Conservation (phyloP, 2,113 vertebrate genomes). For the Sinocyclocheilus anshuiensis region DNA sequence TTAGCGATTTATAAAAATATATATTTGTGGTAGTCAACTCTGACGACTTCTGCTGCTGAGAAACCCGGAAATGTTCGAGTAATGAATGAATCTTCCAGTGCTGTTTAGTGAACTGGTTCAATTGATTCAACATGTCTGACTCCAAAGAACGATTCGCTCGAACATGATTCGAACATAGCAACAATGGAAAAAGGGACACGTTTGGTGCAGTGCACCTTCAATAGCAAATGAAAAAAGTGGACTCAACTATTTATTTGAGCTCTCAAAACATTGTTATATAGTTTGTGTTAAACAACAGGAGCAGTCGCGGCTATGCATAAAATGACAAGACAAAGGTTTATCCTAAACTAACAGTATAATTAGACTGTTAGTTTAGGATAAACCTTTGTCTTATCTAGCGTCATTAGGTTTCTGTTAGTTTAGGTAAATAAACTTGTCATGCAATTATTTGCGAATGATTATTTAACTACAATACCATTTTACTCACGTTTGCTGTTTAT, state of each 20-base stretch:
- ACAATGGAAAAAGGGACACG: background rate
- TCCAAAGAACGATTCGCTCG: background rate
- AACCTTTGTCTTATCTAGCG: background rate
- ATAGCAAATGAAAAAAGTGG: background rate
- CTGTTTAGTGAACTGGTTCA: background rate
- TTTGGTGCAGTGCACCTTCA: too few relatives aligned
- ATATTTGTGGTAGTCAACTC: too few relatives aligned
- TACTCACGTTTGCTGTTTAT: constrained; percentile 36
- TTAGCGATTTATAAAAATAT: too few relatives aligned
- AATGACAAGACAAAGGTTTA: background rate
- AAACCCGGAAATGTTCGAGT: background rate
- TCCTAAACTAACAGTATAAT: background rate
- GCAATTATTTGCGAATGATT: background rate
- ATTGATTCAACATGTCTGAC: background rate
- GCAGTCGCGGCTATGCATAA: background rate
- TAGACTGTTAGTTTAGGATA: too few relatives aligned
- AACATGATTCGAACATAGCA: background rate
- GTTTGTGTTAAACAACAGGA: background rate
- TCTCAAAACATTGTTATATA: background rate
- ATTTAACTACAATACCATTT: background rate
- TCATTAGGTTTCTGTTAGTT: background rate
- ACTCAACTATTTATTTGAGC: background rate
- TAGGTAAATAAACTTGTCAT: background rate
- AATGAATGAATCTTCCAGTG: background rate
- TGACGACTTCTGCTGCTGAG: too few relatives aligned